Evolutionary conservation across 2,113 vertebrate species (phyloP).

Genomic region (Mormyrus lacerda): DNA sequence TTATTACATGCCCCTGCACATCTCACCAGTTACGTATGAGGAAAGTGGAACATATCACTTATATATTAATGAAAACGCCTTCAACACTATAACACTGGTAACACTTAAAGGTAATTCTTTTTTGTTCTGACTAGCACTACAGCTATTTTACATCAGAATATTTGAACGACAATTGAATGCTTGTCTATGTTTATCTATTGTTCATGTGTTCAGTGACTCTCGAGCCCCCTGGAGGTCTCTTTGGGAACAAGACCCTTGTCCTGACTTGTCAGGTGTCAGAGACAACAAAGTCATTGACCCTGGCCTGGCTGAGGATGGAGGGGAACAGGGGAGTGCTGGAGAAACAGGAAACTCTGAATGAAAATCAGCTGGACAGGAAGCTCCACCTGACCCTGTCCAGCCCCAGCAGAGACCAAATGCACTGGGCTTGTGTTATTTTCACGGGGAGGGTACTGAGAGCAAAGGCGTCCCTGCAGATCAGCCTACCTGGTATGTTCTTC

Average conservation of each 20-base stretch:
- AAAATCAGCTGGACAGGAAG: neutral
- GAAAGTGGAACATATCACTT: neutral
- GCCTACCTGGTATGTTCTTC: neutral
- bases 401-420: conserved; percentile 10
- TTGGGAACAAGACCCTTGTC: conserved; percentile 12
- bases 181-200: neutral
- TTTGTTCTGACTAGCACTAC: neutral
- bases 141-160: neutral
- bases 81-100: neutral
- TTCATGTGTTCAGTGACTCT: conserved; percentile 20
- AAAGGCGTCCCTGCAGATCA: conserved; percentile 14
- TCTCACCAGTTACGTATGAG: conserved; percentile 7
- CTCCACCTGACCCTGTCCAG: conserved; percentile 25
- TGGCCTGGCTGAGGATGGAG: conserved; percentile 37
- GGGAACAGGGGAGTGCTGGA: conserved; percentile 10
- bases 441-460: conserved; percentile 22
- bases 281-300: conserved; percentile 1
- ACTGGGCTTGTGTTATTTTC: conserved; percentile 35
- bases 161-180: neutral
- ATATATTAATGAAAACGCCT: neutral
- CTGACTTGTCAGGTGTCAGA: conserved; percentile 29
- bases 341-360: conserved; percentile 21
- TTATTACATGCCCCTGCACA: neutral
- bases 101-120: conserved; percentile 16
- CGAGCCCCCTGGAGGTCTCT: conserved; percentile 11